Evolutionary conservation across 2,113 vertebrate genomes (phyloP).

Genomic region (Dasyprocta punctata): DNA sequence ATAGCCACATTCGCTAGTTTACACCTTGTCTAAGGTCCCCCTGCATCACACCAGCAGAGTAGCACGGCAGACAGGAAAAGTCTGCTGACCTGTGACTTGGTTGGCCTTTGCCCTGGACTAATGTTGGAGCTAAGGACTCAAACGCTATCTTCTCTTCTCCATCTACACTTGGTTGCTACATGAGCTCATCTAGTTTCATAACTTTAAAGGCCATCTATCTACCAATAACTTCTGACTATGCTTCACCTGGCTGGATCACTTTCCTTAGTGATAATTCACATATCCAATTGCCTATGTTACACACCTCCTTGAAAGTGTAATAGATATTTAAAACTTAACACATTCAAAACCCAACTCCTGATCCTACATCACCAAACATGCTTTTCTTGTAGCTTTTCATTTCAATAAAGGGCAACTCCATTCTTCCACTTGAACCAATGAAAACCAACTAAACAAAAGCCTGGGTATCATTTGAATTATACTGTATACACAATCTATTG

Average conservation of each 20-base stretch:
- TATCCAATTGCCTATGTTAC: neutral
- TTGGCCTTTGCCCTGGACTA: neutral
- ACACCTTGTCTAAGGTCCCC: neutral
- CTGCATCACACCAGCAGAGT: neutral
- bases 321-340: neutral
- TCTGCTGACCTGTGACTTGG: neutral
- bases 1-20: neutral
- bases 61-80: neutral
- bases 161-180: neutral
- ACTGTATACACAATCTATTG: neutral
- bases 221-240: neutral
- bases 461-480: neutral
- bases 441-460: neutral
- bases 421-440: neutral
- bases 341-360: neutral
- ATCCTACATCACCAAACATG: neutral
- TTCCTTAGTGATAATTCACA: neutral
- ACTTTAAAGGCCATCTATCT: neutral
- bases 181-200: neutral
- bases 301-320: neutral
- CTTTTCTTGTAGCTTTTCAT: neutral
- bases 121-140: neutral
- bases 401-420: neutral
- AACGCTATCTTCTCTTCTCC: neutral
- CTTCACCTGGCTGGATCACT: neutral